Conservation (phyloP, 1,140 invertebrate genomes). For the Drosophila arizonae region DNA sequence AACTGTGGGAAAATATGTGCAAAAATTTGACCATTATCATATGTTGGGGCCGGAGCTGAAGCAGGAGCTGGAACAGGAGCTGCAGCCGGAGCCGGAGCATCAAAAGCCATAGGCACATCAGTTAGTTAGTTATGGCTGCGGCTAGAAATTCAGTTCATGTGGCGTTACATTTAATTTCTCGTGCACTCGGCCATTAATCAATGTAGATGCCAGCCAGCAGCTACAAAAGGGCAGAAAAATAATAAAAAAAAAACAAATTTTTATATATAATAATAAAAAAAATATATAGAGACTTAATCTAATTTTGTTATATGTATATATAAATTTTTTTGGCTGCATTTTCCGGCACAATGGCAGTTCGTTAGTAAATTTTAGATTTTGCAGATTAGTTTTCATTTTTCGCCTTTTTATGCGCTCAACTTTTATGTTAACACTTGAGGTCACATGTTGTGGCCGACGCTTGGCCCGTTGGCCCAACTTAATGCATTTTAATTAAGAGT, state of each 20-base stretch:
- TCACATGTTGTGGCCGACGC: conserved; percentile 40
- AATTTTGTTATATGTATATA: neutral
- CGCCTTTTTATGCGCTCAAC: neutral
- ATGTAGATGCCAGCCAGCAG: conserved; percentile 18
- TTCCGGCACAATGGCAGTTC: conserved; percentile 35
- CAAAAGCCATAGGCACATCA: conserved; percentile 35
- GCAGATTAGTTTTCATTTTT: conserved; percentile 29
- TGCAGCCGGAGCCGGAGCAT: neutral
- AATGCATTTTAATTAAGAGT: conserved; percentile 64
- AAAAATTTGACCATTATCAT: conserved; percentile 56
- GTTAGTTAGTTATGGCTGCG: conserved; percentile 39
- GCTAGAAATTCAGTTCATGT: conserved; percentile 35
- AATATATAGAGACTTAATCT: neutral
- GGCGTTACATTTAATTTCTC: conserved; percentile 50
- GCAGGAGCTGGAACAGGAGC: neutral
- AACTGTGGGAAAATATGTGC: conserved; percentile 23
- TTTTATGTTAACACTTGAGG: conserved; percentile 52
- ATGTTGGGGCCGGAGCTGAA: conserved; percentile 5
- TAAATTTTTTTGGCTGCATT: conserved; percentile 5
- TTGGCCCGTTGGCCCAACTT: conserved; percentile 39
- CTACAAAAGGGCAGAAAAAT: neutral
- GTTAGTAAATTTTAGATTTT: conserved; percentile 43
- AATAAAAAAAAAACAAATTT: conserved; percentile 6
- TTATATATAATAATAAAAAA: conserved; percentile 13
- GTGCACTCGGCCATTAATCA: conserved; percentile 46